Evolutionary conservation across 1,140 invertebrate species (phyloP).

Genomic region (Bombus ignitus): DNA sequence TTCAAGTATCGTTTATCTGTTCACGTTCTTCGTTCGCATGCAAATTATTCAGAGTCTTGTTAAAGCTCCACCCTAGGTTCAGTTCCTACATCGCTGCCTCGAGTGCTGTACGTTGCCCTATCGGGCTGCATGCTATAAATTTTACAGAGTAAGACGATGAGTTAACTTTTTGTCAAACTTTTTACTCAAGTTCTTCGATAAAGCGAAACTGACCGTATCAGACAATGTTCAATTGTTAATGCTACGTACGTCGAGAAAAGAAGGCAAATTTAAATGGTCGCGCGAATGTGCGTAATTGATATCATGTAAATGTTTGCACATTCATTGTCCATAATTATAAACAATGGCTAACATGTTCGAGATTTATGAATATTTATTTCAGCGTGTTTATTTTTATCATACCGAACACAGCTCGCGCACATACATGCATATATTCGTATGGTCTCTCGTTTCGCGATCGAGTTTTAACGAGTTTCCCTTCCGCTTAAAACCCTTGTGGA

Average conservation of each 20-base stretch:
- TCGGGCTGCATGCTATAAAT: not conserved
- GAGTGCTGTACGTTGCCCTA: no score
- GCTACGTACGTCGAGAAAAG: not conserved
- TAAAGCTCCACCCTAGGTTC: not conserved
- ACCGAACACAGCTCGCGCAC: not conserved
- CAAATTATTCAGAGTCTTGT: conserved; percentile 27
- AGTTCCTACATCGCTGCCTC: not conserved
- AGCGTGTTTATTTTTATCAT: not conserved
- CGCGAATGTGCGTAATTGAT: not conserved
- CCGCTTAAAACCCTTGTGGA: conserved; percentile 10
- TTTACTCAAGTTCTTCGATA: not conserved
- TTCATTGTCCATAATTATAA: not conserved
- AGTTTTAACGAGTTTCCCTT: conserved; percentile 37
- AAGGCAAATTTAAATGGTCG: not conserved
- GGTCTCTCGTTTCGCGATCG: not conserved
- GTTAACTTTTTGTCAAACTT: not conserved
- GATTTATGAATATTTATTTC: conserved; percentile 21
- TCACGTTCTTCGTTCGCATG: not conserved
- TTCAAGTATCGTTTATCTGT: not conserved
- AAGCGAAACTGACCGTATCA: not conserved
- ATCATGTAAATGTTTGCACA: not conserved
- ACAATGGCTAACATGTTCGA: not conserved
- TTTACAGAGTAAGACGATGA: not conserved
- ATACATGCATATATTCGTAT: not conserved
- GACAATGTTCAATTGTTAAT: not conserved